Evolutionary conservation across 2,888 invertebrate genomes (phyloP), one percentile per base, ranked within the genome.

Genomic region (Volucella inanis): DNA sequence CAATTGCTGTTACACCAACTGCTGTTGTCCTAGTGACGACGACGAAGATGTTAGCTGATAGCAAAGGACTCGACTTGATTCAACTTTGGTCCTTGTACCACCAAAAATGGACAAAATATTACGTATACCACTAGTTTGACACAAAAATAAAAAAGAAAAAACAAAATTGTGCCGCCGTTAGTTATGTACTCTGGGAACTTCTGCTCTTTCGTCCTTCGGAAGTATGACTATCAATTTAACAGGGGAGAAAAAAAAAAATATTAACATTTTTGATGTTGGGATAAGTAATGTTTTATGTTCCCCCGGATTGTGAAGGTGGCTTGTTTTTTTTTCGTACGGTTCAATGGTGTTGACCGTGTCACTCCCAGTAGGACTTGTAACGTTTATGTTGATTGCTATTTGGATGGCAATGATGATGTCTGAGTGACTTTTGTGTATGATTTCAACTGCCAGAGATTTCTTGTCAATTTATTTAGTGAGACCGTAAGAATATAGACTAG

Each of bases 281-380:
- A 78, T 83, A 83, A 83, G 83, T 83, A 78, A 79, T 68, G 74
- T 83, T 83, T 83, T 78, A 78, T 83, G 83, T 83, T 83, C 50
- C 38, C 71, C 72, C 74, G 43, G 49, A 50, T 47, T 62, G 50
- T 64, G 78, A 43, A 50, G 54, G 70, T 55, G 47, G 15, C 49
- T n/a, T n/a, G 43, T 54, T 45, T 38, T 62, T 8, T 11, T 18
- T 1, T 10, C 1, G 1, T 39, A 18, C 12, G 18, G 3, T 11
- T 18, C 47, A 31, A 22, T 38, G n/a, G 61, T 54, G 3, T 10
- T 55, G 10, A 45, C n/a, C 9, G 22, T 70, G 45, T 67, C 39
- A 62, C 15, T 74, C 57, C 47, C 57, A 57, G 61, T 74, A 78
- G 83, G 78, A 72, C 68, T 64, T 83, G 83, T 74, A 68, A 68